Evolutionary conservation across 53 echinoderm and acorn worm genomes (phyloP), one percentile per base, ranked within the genome.

Genomic region (Hippasteria phrygiana): DNA sequence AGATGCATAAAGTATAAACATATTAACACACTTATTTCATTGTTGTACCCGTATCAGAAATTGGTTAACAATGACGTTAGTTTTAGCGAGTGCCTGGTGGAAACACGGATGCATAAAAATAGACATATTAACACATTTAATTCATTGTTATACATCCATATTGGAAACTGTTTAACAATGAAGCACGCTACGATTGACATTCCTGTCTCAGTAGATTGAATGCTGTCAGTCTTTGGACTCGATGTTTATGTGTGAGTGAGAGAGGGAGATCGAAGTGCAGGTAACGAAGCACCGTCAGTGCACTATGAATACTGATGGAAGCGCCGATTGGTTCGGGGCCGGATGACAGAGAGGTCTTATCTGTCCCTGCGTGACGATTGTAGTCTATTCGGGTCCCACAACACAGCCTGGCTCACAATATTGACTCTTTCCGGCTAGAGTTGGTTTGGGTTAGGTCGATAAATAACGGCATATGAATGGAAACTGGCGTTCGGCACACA

Each of bases 171-270:
- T 42, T 72, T 72, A 72, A 72, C 73, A 42, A 72, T 72, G 26
- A 72, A 41, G 2, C 17, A 5, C 41, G 5, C 22, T 18, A 26
- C 43, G 41, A 43, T 72, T 72, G 43, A 42, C 43, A 40, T 41
- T 72, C 22, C 43, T 72, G 59, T 59, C 26, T 22, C 7, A 8
- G 20, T 50, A 48, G 75, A 75, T 75, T 75, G 75, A 75, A 75
- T n/a, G 75, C 51, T 75, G 75, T 75, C 75, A 75, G 24, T 75
- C 75, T 75, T 75, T 75, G 75, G 75, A 75, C 75, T 40, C 22
- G 59, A 59, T 18, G 59, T 59, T 4, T 3, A 26, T 59, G 59
- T 45, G 6, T n/a, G n/a, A n/a, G n/a, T n/a, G n/a, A n/a, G n/a
- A n/a, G n/a, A n/a, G n/a, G n/a, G n/a, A 45, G 46, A 45, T 45